Base-by-base conservation (phyloP, 2,888 invertebrate genomes). In the Caenorhabditis zanzibari region DNA sequence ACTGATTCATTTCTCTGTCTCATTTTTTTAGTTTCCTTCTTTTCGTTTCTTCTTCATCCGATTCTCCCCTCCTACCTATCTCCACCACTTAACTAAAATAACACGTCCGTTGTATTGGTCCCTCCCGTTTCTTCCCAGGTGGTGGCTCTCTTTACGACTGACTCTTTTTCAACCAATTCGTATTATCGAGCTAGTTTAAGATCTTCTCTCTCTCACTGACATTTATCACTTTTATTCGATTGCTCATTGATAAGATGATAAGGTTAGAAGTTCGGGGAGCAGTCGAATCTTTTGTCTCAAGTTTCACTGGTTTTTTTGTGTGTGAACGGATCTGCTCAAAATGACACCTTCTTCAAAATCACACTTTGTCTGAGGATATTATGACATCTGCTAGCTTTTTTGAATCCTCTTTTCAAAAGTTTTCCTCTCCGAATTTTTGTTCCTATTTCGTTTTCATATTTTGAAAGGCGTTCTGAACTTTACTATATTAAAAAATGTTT, bases 11-110 rank as follows among this genome's bases (percentile, higher is more conserved):
- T 64, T 64, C 47, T 49, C 32, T 64, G 12, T 32, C 49, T 28
- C 22, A 14, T 35, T 49, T 47, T 66, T 66, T 47, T 44, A n/a
- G 26, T 44, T 71, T 58, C 32, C 35, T 49, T 16, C 28, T 56
- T 35, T 52, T 54, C n/a, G 47, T 19, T 38, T 58, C 10, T 56
- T 58, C 44, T 54, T 64, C 38, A 19, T 49, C 49, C 22, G 32
- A n/a, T 49, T 9, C 22, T 47, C 24, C 19, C n/a, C 44, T 44
- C 19, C 41, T 35, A 22, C 24, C 41, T 22, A 26, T 61, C n/a
- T n/a, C 32, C 56, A 35, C 63, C 73, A 73, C 73, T 72, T 80
- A 73, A 68, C 73, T 73, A 74, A 74, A 74, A 81, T 61, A 81
- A 68, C 74, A 74, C 56, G 32, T 32, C 26, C 26, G 41, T 59